Percentiles rank a stretch among this genome's conserved stretches.
Conservation (phyloP, 2,888 invertebrate species). For the Tiliacea aurago region DNA sequence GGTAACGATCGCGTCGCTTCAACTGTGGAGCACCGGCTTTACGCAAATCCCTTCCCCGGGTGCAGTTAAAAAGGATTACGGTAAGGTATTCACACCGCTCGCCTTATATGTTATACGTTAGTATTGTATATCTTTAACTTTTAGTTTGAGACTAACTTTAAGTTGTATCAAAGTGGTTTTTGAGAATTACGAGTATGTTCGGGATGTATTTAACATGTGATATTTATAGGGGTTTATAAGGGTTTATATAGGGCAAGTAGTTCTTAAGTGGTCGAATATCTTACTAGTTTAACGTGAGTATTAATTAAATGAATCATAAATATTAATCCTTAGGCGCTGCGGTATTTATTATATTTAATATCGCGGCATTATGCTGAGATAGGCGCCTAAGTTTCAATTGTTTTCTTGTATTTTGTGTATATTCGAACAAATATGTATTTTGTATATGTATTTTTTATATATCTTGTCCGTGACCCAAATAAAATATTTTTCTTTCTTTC, state of each 20-base stretch:
- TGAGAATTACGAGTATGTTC: slow-evolving; percentile 19
- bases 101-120: slow-evolving; percentile 40
- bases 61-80: slow-evolving; percentile 69
- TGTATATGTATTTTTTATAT: too few species aligned
- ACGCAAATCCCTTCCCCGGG: slow-evolving; percentile 55
- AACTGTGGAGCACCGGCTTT: slow-evolving; percentile 52
- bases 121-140: slow-evolving; percentile 56
- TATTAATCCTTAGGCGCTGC: too few species aligned
- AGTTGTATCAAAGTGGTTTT: slow-evolving; percentile 39
- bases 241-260: not conserved
- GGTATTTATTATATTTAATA: too few species aligned
- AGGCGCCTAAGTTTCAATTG: too few species aligned
- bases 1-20: slow-evolving; percentile 58
- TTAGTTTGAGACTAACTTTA: slow-evolving; percentile 47
- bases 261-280: not conserved
- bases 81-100: slow-evolving; percentile 54
- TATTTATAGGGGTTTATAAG: not conserved
- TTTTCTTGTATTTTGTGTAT: too few species aligned
- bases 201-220: not conserved
- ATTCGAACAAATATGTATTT: too few species aligned
- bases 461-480: too few species aligned
- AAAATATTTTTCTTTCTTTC: too few species aligned
- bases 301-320: too few species aligned
- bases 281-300: not conserved
- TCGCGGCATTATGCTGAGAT: too few species aligned